These are phyloP conservation scores for Ecdyonurus torrentis DNA, from an alignment of 2,888 invertebrate species.

Conservation along the genomic window DNA sequence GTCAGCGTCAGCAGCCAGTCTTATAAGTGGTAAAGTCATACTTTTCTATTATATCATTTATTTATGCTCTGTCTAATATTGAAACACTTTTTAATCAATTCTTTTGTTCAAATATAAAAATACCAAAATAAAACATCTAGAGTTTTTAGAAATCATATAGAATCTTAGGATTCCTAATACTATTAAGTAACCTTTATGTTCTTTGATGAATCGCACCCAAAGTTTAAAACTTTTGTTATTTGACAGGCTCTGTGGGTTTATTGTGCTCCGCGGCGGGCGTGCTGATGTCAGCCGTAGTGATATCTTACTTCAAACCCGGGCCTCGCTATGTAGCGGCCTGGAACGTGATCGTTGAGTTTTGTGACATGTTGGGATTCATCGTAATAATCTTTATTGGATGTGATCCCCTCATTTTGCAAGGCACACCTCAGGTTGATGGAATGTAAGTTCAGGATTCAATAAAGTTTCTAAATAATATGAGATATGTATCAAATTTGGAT, in stretches of 20 bases:
- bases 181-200: no score
- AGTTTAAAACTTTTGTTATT: not conserved
- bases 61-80: no score
- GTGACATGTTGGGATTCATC: not conserved
- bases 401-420: slow-evolving; percentile 11
- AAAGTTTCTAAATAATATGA: no score
- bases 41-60: no score
- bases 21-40: slow-evolving; percentile 27
- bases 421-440: slow-evolving; percentile 13
- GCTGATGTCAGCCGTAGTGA: slow-evolving; percentile 17
- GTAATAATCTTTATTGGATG: not conserved
- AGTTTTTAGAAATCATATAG: not conserved
- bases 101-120: no score
- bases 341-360: slow-evolving; percentile 17
- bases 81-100: no score
- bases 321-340: slow-evolving; percentile 20
- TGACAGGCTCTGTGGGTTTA: slow-evolving; percentile 20
- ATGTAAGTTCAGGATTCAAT: no score
- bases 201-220: no score
- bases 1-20: slow-evolving; percentile 29
- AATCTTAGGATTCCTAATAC: no score
- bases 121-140: not conserved
- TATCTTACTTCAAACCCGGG: slow-evolving; percentile 20
- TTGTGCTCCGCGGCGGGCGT: slow-evolving; percentile 21
- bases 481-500: no score